Evolutionary conservation across 2,113 vertebrate species (phyloP).

Genomic region (Corapipo altera): DNA sequence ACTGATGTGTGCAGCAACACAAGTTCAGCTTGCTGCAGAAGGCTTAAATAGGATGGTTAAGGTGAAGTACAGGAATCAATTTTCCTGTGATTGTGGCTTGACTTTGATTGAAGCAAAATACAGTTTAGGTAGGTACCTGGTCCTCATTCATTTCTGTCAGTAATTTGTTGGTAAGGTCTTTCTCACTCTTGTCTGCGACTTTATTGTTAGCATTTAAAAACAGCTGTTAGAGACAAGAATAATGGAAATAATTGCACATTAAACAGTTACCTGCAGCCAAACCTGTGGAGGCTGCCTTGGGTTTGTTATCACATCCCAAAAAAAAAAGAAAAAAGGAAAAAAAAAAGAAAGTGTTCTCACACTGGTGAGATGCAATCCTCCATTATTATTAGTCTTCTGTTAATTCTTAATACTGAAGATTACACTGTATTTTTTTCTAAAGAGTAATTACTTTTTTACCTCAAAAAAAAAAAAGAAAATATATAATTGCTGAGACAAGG

Average conservation of each 20-base stretch:
- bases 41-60: conserved; percentile 25
- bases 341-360: background rate
- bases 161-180: conserved; percentile 99
- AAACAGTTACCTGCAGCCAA: conserved; percentile 66
- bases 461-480: background rate
- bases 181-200: conserved; percentile 97
- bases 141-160: conserved; percentile 98
- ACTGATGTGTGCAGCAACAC: background rate
- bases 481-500: background rate
- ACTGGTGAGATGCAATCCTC: background rate
- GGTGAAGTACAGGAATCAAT: conserved; percentile 83
- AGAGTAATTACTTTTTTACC: background rate
- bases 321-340: background rate
- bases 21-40: background rate
- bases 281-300: conserved; percentile 23
- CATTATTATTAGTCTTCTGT: background rate
- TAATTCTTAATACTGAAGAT: background rate
- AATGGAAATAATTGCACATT: conserved; percentile 75
- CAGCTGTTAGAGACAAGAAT: conserved; percentile 92
- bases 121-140: conserved; percentile 87
- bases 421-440: background rate
- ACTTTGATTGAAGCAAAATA: conserved; percentile 72
- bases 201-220: conserved; percentile 96
- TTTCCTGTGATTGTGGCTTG: conserved; percentile 63
- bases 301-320: conserved; percentile 12